Percentiles rank a stretch among this genome's conserved stretches.
Conservation (phyloP, 2,888 invertebrate genomes). For the Cenopis cana region DNA sequence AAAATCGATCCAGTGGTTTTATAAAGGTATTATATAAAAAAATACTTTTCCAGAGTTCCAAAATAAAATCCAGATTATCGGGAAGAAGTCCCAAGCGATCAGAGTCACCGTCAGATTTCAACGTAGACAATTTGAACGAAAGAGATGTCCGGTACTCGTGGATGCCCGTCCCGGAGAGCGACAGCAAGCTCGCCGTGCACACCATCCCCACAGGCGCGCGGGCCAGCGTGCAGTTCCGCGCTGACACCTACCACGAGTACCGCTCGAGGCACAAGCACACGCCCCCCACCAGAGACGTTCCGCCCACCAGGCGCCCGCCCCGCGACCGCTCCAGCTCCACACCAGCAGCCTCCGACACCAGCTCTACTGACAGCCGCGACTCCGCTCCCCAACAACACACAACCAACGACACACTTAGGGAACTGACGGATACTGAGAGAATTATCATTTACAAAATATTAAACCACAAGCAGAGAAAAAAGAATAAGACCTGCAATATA, state of each 20-base stretch:
- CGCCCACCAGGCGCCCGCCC: conserved; percentile 68
- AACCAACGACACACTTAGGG: conserved; percentile 49
- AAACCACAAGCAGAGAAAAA: conserved; percentile 62
- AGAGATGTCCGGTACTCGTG: conserved; percentile 75
- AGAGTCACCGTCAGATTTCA: conserved; percentile 56
- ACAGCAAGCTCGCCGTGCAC: conserved; percentile 70
- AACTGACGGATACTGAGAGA: conserved; percentile 69
- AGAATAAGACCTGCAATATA: conserved; percentile 52
- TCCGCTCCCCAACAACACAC: conserved; percentile 48
- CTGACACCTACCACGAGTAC: conserved; percentile 78
- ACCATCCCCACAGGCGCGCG: conserved; percentile 67
- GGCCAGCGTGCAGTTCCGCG: conserved; percentile 71
- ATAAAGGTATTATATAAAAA: too few species aligned
- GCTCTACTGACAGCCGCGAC: conserved; percentile 61
- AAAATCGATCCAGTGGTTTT: too few species aligned
- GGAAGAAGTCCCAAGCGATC: conserved; percentile 50
- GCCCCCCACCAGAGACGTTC: conserved; percentile 76
- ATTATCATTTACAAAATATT: conserved; percentile 78
- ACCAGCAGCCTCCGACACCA: conserved; percentile 51
- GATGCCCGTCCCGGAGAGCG: conserved; percentile 80
- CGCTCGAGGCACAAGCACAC: conserved; percentile 78
- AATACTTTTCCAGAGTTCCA: conserved; percentile 57
- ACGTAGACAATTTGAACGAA: conserved; percentile 51
- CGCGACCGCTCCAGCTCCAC: conserved; percentile 50
- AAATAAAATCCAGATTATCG: conserved; percentile 47